A percentile compares a stretch with the other conserved stretches of the same genome.
Conservation (phyloP, 2,113 vertebrate genomes). For the Onychostruthus taczanowskii region DNA sequence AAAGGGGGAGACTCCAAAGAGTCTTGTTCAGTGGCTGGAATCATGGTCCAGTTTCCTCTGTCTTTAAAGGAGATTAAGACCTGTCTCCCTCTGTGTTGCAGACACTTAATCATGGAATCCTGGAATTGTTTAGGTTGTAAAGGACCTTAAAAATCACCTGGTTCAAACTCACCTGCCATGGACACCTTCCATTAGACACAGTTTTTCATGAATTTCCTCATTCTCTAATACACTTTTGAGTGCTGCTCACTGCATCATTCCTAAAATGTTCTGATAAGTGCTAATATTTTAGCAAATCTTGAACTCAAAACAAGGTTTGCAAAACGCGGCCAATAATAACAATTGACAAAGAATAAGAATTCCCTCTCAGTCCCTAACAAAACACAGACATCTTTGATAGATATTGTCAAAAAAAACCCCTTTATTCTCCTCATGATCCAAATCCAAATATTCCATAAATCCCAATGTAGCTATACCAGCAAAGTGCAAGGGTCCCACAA, state of each 20-base stretch:
- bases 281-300: background rate
- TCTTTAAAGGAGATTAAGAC: background rate
- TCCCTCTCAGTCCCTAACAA: background rate
- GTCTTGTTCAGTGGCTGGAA: background rate
- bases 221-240: background rate
- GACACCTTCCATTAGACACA: background rate
- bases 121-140: background rate
- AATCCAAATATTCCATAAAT: background rate
- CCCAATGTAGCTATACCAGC: accelerated
- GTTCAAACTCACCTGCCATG: background rate
- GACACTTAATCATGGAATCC: background rate
- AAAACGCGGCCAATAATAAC: background rate
- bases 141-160: background rate
- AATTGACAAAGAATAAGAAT: background rate
- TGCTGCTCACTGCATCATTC: background rate
- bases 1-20: background rate
- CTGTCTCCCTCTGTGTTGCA: background rate
- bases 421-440: background rate
- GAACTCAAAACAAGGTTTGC: background rate
- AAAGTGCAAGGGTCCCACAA: background rate
- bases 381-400: background rate
- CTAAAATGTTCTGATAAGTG: background rate
- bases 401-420: accelerated
- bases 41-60: background rate
- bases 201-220: background rate